Conservation (phyloP, 2,888 invertebrate species). For the Tromatobia lineatoria region DNA sequence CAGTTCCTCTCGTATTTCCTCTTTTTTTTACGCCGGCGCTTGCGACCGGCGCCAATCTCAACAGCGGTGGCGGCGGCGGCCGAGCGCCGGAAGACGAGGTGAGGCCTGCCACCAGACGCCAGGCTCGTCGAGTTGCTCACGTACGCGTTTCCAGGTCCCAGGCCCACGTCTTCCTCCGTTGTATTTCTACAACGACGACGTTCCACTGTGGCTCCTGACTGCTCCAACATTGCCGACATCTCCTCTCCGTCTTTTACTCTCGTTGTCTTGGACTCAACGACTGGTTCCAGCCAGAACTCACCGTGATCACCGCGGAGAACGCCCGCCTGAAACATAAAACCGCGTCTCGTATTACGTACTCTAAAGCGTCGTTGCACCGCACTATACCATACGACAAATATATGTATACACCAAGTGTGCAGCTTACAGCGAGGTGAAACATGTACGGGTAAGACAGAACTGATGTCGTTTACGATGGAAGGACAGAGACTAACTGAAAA, state of each 20-base stretch:
- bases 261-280: conserved; percentile 71
- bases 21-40: conserved; percentile 84
- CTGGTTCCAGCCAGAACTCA: conserved; percentile 84
- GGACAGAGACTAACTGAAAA: not conserved
- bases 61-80: conserved; percentile 68
- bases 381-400: not conserved
- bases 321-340: conserved; percentile 81
- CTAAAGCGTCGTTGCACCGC: conserved; percentile 51
- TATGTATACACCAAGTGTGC: conserved; percentile 5
- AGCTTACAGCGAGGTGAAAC: conserved; percentile 2
- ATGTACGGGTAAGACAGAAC: not conserved
- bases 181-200: conserved; percentile 48
- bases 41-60: conserved; percentile 73
- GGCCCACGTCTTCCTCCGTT: conserved; percentile 53
- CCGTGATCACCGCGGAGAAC: conserved; percentile 81
- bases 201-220: conserved; percentile 48
- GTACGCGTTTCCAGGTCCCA: conserved; percentile 60
- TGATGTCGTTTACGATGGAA: not conserved
- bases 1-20: conserved; percentile 86
- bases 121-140: conserved; percentile 63
- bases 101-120: conserved; percentile 75
- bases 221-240: conserved; percentile 62
- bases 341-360: conserved; percentile 75
- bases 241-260: conserved; percentile 63
- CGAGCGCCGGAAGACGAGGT: conserved; percentile 74